phyloP scores from a whole-genome alignment of 1,140 invertebrate genomes.

The Nasonia vitripennis region DNA sequence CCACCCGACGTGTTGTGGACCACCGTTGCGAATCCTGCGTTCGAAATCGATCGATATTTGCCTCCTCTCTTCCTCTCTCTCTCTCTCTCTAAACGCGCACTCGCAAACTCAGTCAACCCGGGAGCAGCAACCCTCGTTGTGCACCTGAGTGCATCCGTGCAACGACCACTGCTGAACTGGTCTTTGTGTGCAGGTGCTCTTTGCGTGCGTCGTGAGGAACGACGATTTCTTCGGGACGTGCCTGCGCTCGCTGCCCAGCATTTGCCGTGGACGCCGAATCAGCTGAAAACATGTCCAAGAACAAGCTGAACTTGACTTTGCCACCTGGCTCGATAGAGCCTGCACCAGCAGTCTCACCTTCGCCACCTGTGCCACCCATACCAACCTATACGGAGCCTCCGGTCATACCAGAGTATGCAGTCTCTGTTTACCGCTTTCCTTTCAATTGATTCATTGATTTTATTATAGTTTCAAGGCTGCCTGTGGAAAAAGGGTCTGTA shows the following conservation, averaged over 20 bases:
- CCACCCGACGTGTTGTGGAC: no score
- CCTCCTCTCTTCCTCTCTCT: not conserved
- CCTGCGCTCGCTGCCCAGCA: not conserved
- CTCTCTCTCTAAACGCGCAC: not conserved
- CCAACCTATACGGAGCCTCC: conserved; percentile 79
- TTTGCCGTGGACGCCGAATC: not conserved
- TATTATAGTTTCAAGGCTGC: not conserved
- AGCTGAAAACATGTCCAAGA: conserved; percentile 86
- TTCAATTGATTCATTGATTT: conserved; percentile 2
- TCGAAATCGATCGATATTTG: not conserved
- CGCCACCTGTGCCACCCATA: conserved; percentile 80
- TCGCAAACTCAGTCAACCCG: not conserved
- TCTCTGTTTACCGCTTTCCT: conserved; percentile 57
- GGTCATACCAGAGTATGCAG: conserved; percentile 80
- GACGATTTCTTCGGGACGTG: not conserved
- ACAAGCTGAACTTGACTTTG: conserved; percentile 93
- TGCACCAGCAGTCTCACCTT: conserved; percentile 81
- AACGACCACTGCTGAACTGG: not conserved
- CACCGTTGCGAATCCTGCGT: not conserved
- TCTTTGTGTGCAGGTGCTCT: not conserved
- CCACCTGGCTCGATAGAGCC: conserved; percentile 91
- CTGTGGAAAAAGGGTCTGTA: not conserved
- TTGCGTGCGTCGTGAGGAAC: no score
- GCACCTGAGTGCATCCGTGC: not conserved
- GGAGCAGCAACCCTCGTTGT: conserved; percentile 1